These are phyloP conservation scores for Laticauda colubrina DNA, from an alignment of 2,113 vertebrate species.

Conservation along the genomic window DNA sequence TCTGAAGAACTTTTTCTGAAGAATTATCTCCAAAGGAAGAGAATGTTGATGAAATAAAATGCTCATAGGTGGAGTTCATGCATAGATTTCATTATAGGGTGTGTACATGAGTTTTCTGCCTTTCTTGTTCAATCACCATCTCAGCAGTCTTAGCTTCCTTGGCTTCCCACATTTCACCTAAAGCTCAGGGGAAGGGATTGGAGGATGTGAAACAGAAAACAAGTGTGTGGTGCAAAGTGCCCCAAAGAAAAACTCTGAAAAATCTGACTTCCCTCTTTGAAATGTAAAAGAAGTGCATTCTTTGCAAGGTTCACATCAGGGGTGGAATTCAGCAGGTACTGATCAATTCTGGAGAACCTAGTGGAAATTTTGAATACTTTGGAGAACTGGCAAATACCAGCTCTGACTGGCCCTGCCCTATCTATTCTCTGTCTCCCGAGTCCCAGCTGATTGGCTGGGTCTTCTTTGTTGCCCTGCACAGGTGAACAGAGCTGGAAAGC, in stretches of 20 bases:
- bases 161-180: neutral
- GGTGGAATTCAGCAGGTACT: no score
- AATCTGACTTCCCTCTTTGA: neutral
- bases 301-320: neutral
- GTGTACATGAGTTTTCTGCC: neutral
- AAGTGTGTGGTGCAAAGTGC: neutral
- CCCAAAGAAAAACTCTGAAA: neutral
- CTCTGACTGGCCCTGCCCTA: no score
- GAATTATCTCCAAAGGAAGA: neutral
- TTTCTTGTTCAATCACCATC: neutral
- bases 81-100: neutral
- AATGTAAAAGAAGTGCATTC: neutral
- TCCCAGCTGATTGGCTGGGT: no score
- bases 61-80: neutral
- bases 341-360: no score
- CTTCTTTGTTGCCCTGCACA: no score
- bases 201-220: neutral
- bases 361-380: no score
- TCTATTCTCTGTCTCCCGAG: no score
- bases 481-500: no score
- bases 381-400: no score
- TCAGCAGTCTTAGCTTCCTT: neutral
- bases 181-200: neutral
- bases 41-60: neutral
- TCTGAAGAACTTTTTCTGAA: neutral